Percentiles rank a stretch among this genome's conserved stretches.
Conservation (phyloP, 1,140 invertebrate species). For the Eciton burchellii region DNA sequence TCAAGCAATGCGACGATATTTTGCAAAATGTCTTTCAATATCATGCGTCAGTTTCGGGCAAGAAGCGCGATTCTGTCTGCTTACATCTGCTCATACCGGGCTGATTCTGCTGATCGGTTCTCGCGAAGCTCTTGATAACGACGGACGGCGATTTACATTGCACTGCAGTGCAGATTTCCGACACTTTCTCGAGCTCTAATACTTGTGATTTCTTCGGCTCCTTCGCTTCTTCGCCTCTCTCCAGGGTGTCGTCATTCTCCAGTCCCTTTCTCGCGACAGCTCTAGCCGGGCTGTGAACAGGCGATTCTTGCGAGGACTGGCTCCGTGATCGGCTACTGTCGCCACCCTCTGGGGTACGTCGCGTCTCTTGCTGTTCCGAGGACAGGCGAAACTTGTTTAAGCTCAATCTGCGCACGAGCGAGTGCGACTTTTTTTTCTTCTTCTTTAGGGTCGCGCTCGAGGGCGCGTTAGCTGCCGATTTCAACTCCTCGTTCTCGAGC, state of each 20-base stretch:
- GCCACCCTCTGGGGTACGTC: constrained; percentile 80
- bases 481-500: constrained; percentile 34
- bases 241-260: constrained; percentile 15
- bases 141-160: constrained; percentile 79
- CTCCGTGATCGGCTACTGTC: constrained; percentile 80
- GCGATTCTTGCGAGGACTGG: constrained; percentile 82
- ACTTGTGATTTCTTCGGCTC: constrained; percentile 72
- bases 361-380: constrained; percentile 75
- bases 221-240: constrained; percentile 37
- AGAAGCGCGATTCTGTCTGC: not conserved
- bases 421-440: constrained; percentile 78
- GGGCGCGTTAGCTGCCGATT: constrained; percentile 10
- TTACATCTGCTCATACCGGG: constrained; percentile 2
- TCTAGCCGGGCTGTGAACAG: constrained; percentile 69
- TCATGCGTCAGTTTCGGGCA: not conserved
- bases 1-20: no score
- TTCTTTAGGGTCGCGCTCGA: constrained; percentile 73
- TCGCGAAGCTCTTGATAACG: constrained; percentile 72
- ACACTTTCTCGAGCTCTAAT: constrained; percentile 71
- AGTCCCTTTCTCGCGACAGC: constrained; percentile 60
- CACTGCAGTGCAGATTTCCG: constrained; percentile 79
- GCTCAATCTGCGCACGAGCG: constrained; percentile 80
- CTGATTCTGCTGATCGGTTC: constrained; percentile 61
- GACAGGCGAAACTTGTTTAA: constrained; percentile 80
- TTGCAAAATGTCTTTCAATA: not conserved